Evolutionary conservation across 2,888 invertebrate genomes (phyloP), one percentile per base, ranked within the genome.

Genomic region (Rhamphomyia laevipes): DNA sequence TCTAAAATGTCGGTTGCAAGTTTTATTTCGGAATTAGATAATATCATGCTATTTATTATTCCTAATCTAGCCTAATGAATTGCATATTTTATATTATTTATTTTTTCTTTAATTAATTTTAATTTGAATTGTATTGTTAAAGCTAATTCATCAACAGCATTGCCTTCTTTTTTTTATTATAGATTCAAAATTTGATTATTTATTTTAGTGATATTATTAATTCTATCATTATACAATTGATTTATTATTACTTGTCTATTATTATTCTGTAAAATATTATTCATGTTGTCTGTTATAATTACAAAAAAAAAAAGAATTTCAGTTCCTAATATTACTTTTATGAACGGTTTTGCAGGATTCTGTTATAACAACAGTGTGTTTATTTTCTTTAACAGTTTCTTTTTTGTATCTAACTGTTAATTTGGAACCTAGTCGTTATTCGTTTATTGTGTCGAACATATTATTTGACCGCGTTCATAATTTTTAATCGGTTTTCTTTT

Each of bases 11-110:
- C 37, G 43, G 51, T 50, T 1, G 45, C 46, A n/a, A 54, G 46
- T 17, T 51, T 44, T 47, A 56, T 49, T 51, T 57, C 55, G 3
- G 45, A 48, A 31, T 50, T 52, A 4, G 53, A 50, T 16, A 56
- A 50, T 31, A 56, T 51, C 16, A 51, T 52, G n/a, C 51, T 53
- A 45, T 55, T 56, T 17, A 53, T 40, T 12, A 56, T 51, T 13
- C 47, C 50, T 44, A 38, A 42, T 47, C 51, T 54, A 1, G 50
- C 46, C 51, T 50, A 53, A 50, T 54, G 48, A 45, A 56, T 53
- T 21, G 51, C 55, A 33, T 55, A 53, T 10, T 48, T 47, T 35
- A 48, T 43, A 48, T 52, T 53, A 31, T 51, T 21, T 46, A 55
- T 27, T 49, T 55, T 52, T 46, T 55, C 51, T 30, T 52, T 51